phyloP scores from a whole-genome alignment of 2,888 invertebrate genomes.

The Heliconius cydno region DNA sequence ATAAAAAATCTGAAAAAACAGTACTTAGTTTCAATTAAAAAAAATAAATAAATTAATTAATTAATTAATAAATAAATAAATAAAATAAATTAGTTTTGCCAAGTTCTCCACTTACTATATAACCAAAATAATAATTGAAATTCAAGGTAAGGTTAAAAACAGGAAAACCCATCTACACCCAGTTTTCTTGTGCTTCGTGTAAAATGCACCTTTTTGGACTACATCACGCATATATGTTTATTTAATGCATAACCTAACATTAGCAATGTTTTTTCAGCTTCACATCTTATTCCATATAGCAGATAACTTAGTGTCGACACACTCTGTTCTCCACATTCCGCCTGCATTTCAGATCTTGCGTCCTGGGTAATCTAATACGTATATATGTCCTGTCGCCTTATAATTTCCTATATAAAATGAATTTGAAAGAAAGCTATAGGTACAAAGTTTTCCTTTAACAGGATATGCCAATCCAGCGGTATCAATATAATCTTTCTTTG shows the following conservation, averaged over 20 bases:
- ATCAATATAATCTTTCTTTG: constrained; percentile 34
- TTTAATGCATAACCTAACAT: too few relatives aligned
- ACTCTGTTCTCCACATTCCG: neutral
- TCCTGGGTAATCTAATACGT: neutral
- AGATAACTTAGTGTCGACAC: neutral
- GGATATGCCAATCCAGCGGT: constrained; percentile 13
- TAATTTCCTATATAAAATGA: too few relatives aligned
- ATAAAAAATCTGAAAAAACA: neutral
- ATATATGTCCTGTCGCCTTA: too few relatives aligned
- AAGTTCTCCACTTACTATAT: neutral
- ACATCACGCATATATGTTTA: too few relatives aligned
- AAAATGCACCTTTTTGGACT: neutral
- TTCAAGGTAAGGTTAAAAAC: neutral
- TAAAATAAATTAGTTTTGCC: neutral
- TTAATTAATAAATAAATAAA: too few relatives aligned
- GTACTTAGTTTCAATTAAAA: neutral
- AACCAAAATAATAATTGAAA: neutral
- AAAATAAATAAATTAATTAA: too few relatives aligned
- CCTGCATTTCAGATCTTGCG: neutral
- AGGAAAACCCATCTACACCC: neutral
- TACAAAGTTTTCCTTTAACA: constrained; percentile 15
- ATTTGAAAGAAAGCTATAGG: neutral
- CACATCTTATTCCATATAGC: neutral
- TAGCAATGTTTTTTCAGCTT: neutral
- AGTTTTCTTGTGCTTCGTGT: neutral